These are phyloP conservation scores for Nasonia giraulti DNA, from an alignment of 1,140 invertebrate species.

Conservation along the genomic window DNA sequence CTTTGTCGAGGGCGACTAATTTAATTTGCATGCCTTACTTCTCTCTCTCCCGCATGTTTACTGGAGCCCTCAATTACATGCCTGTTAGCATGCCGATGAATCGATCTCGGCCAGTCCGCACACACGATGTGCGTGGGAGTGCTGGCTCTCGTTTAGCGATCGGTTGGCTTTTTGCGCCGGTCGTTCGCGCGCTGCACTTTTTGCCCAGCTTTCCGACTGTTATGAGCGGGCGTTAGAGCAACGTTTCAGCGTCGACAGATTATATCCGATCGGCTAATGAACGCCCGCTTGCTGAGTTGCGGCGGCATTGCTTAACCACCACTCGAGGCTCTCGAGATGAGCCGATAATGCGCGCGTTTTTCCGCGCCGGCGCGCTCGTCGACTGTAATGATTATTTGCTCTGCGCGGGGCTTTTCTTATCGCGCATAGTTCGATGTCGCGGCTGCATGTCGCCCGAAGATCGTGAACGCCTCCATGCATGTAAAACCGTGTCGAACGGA, in stretches of 20 bases:
- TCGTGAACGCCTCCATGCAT: not conserved
- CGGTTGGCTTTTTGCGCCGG: too few species aligned
- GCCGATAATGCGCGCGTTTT: not conserved
- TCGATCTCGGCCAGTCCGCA: not conserved
- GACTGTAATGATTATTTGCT: not conserved
- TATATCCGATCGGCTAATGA: not conserved
- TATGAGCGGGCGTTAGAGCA: too few species aligned
- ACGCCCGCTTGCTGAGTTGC: not conserved
- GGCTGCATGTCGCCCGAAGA: not conserved
- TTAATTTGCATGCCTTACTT: not conserved
- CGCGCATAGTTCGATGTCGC: not conserved
- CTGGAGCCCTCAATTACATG: not conserved
- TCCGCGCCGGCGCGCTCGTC: not conserved
- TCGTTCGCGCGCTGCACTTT: not conserved
- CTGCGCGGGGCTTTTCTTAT: not conserved
- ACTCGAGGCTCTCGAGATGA: not conserved
- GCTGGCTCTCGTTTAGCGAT: too few species aligned
- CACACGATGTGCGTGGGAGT: too few species aligned
- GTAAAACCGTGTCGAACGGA: not conserved
- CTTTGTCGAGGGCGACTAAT: conserved; percentile 4
- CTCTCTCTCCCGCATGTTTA: too few species aligned
- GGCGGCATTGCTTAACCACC: not conserved
- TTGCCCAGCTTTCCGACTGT: too few species aligned
- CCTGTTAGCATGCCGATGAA: not conserved
- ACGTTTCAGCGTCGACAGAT: not conserved